Evolutionary conservation across 1,140 invertebrate genomes (phyloP).

Genomic region (Drosophila repletoides): DNA sequence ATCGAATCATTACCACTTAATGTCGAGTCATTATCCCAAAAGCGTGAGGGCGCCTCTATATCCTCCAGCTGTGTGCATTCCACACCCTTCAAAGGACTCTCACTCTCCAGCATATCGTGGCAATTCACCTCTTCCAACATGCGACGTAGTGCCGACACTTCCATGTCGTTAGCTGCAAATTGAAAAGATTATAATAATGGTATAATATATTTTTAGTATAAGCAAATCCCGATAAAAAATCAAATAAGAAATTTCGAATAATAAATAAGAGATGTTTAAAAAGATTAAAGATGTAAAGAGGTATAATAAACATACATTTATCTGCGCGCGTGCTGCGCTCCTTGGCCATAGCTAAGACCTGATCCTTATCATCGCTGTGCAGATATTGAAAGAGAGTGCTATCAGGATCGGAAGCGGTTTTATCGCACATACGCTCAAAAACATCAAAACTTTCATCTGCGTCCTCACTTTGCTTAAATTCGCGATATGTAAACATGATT

Average conservation of each 20-base stretch:
- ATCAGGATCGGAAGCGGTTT: constrained; percentile 73
- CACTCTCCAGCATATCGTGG: constrained; percentile 44
- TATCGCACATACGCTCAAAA: constrained; percentile 75
- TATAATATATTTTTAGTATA: neutral
- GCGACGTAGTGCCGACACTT: constrained; percentile 54
- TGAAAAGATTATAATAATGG: neutral
- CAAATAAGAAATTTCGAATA: neutral
- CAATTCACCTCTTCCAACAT: constrained; percentile 45
- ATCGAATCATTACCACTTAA: constrained; percentile 34
- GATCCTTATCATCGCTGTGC: constrained; percentile 55
- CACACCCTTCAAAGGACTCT: constrained; percentile 58
- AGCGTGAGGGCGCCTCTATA: constrained; percentile 68
- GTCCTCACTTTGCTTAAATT: neutral
- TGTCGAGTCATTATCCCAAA: constrained; percentile 62
- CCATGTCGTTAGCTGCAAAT: constrained; percentile 27
- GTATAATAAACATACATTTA: constrained; percentile 36
- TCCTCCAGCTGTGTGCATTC: constrained; percentile 76
- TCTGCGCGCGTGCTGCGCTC: constrained; percentile 32
- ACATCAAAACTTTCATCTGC: constrained; percentile 66
- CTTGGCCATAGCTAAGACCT: constrained; percentile 57
- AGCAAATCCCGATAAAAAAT: neutral
- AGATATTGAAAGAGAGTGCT: constrained; percentile 75
- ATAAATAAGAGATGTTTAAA: no score
- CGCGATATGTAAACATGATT: neutral
- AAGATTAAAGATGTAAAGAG: no score